Evolutionary conservation across 2,113 vertebrate genomes (phyloP).

Genomic region (Anarhynchus alexandrinus): DNA sequence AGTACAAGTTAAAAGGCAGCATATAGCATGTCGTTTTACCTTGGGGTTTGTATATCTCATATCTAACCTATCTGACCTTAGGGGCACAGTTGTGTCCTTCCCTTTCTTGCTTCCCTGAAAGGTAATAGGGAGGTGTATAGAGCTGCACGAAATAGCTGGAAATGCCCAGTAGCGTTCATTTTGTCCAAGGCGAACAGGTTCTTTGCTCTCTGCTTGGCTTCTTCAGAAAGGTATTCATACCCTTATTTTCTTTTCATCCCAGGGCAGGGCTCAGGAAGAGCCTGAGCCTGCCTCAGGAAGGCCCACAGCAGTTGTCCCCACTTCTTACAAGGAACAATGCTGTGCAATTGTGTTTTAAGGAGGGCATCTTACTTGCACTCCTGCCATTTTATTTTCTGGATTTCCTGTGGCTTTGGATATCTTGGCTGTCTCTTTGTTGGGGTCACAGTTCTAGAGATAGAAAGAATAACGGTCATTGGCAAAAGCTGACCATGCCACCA

Average conservation of each 20-base stretch:
- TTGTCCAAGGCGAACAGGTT: background rate
- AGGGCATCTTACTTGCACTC: background rate
- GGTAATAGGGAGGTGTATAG: background rate
- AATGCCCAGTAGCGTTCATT: background rate
- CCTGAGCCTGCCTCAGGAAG: background rate
- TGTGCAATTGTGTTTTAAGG: background rate
- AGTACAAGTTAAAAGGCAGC: background rate
- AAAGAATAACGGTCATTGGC: background rate
- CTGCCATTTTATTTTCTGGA: background rate
- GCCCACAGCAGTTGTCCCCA: background rate
- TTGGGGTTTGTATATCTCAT: background rate
- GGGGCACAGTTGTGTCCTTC: background rate
- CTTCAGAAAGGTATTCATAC: background rate
- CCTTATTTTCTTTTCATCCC: background rate
- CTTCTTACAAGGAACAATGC: background rate
- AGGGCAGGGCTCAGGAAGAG: background rate
- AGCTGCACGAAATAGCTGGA: background rate
- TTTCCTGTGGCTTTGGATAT: background rate
- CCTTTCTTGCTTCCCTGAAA: background rate
- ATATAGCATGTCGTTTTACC: background rate
- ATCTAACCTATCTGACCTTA: background rate
- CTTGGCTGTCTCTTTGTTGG: background rate
- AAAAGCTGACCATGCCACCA: background rate
- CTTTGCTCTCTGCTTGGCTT: background rate
- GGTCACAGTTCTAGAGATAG: background rate